phyloP scores from a whole-genome alignment of 2,888 invertebrate species.

The Vesta saturnalis region DNA sequence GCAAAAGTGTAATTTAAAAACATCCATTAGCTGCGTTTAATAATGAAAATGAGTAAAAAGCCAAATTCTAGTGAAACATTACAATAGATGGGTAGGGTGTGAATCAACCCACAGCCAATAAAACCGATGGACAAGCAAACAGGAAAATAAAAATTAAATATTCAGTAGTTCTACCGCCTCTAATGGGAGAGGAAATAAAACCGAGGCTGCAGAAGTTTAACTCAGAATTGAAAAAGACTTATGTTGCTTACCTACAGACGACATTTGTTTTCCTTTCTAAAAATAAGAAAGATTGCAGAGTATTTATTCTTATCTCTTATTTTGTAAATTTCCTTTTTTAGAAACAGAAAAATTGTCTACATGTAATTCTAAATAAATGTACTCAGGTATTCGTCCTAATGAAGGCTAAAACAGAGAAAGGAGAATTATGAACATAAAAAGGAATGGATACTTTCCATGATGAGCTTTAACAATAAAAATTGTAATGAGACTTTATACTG shows the following conservation, averaged over 20 bases:
- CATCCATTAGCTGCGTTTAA: constrained; percentile 35
- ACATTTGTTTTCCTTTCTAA: constrained; percentile 35
- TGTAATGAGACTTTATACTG: no score
- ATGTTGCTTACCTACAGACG: constrained; percentile 28
- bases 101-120: constrained; percentile 50
- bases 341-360: no score
- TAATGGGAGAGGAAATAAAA: constrained; percentile 42
- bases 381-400: no score
- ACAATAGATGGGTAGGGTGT: constrained; percentile 45
- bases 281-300: no score
- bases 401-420: no score
- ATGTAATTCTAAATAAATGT: no score
- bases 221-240: constrained; percentile 40
- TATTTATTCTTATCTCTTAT: no score
- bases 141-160: constrained; percentile 51
- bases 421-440: no score
- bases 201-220: constrained; percentile 39
- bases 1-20: constrained; percentile 29
- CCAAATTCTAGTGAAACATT: constrained; percentile 32
- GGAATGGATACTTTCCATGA: no score
- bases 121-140: constrained; percentile 50
- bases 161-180: constrained; percentile 46
- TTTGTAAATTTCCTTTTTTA: no score
- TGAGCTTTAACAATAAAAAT: no score
- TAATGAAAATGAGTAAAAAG: constrained; percentile 37